Percentiles rank a stretch among this genome's conserved stretches.
Evolutionary conservation across 2,113 vertebrate genomes (phyloP).

Genomic region (Eonycteris spelaea): DNA sequence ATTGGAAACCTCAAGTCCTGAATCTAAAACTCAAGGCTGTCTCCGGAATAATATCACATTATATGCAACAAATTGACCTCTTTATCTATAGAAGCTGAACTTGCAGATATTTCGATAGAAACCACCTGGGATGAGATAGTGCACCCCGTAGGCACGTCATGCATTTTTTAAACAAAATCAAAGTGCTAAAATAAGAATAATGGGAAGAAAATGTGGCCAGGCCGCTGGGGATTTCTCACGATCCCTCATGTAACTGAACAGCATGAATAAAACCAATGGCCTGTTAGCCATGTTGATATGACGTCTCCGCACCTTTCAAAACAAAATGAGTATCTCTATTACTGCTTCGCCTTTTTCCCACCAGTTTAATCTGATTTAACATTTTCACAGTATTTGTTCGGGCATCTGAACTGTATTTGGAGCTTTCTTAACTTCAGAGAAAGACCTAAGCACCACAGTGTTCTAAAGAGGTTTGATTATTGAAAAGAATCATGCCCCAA

Average conservation of each 20-base stretch:
- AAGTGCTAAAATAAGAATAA: conserved; percentile 37
- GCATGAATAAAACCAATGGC: not conserved
- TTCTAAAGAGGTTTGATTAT: not conserved
- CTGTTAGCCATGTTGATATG: not conserved
- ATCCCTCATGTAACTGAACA: not conserved
- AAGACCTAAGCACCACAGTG: not conserved
- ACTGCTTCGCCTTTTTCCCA: not conserved
- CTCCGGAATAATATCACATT: not conserved
- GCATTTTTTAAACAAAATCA: conserved; percentile 41
- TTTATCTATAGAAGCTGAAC: conserved; percentile 8
- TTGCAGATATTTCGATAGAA: conserved; percentile 2
- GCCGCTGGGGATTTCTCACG: not conserved
- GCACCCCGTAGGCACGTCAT: not conserved
- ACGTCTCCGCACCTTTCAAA: not conserved
- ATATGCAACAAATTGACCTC: not conserved
- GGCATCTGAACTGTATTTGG: not conserved
- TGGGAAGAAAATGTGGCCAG: not conserved
- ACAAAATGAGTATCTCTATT: conserved; percentile 23
- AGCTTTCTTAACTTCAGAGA: conserved; percentile 19
- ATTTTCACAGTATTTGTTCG: not conserved
- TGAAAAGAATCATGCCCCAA: not conserved
- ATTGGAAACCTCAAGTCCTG: not conserved
- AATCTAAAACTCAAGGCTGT: not conserved
- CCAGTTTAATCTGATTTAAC: not conserved
- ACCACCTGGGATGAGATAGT: not conserved